Evolutionary conservation across 2,113 vertebrate species (phyloP).

Genomic region (Ageneiosus marmoratus): DNA sequence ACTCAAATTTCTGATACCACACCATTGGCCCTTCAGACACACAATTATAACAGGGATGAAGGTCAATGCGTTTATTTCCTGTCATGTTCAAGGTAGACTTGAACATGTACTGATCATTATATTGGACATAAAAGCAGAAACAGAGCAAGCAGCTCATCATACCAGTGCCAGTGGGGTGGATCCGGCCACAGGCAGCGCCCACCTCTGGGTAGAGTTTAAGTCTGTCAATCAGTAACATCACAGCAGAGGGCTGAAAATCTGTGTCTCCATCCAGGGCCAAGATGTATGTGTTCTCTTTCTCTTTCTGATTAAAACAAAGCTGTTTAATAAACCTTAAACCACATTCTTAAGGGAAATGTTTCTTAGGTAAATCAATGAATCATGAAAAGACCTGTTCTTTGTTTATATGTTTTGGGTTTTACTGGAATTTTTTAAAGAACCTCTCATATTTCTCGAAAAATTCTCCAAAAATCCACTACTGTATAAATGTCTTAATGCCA

Average conservation of each 20-base stretch:
- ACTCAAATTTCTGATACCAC: constrained; percentile 85
- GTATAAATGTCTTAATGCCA: too few species aligned
- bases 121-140: neutral
- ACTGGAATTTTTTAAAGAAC: too few species aligned
- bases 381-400: neutral
- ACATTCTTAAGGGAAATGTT: neutral
- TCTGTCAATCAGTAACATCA: constrained; percentile 77
- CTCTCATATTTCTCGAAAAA: too few species aligned
- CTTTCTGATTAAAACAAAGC: constrained; percentile 54
- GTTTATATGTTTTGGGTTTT: too few species aligned
- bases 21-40: constrained; percentile 75
- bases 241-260: constrained; percentile 77
- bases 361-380: neutral
- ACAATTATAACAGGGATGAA: neutral
- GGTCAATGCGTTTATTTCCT: neutral
- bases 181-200: constrained; percentile 80
- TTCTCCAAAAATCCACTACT: too few species aligned
- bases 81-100: neutral
- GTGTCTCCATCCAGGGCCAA: constrained; percentile 81
- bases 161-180: constrained; percentile 83
- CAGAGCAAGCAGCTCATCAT: constrained; percentile 16
- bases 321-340: neutral
- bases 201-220: constrained; percentile 76
- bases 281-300: constrained; percentile 75
- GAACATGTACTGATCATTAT: neutral